Evolutionary conservation across 1,140 invertebrate species (phyloP).

Genomic region (Danaus melanippus): DNA sequence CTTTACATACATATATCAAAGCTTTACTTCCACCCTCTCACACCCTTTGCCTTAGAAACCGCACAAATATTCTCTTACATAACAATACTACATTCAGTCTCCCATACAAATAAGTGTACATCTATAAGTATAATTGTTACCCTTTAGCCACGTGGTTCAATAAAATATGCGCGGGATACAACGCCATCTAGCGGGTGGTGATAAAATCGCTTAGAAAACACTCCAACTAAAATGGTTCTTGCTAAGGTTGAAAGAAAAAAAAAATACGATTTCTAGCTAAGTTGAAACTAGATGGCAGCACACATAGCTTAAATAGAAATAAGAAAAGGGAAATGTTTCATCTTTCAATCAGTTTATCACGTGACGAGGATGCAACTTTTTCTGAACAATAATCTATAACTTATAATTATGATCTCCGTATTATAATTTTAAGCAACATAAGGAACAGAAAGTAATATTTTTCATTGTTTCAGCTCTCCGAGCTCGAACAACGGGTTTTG

Average conservation of each 20-base stretch:
- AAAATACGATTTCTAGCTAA: slow-evolving; percentile 5
- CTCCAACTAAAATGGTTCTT: slow-evolving; percentile 18
- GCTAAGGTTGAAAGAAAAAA: slow-evolving; percentile 10
- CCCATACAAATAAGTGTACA: slow-evolving; percentile 48
- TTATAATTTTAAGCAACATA: too few relatives aligned
- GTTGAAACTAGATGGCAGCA: slow-evolving; percentile 23
- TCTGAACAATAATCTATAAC: too few relatives aligned
- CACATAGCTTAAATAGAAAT: background rate
- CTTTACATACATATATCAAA: slow-evolving; percentile 47
- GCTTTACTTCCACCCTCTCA: slow-evolving; percentile 47
- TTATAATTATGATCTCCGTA: too few relatives aligned
- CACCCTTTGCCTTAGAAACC: slow-evolving; percentile 52
- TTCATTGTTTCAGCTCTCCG: slow-evolving; percentile 87
- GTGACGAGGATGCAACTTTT: too few relatives aligned
- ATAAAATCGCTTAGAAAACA: slow-evolving; percentile 19
- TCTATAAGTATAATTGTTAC: slow-evolving; percentile 19
- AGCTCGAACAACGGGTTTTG: slow-evolving; percentile 90
- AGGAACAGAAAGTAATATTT: slow-evolving; percentile 13
- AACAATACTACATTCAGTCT: slow-evolving; percentile 65
- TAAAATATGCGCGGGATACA: slow-evolving; percentile 40
- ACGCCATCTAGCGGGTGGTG: slow-evolving; percentile 57
- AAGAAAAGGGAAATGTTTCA: too few relatives aligned
- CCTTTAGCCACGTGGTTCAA: slow-evolving; percentile 56
- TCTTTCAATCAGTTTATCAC: too few relatives aligned
- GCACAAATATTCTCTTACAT: slow-evolving; percentile 65